These are phyloP conservation scores for Plagodis dolabraria DNA, from an alignment of 2,888 invertebrate species.

Conservation along the genomic window DNA sequence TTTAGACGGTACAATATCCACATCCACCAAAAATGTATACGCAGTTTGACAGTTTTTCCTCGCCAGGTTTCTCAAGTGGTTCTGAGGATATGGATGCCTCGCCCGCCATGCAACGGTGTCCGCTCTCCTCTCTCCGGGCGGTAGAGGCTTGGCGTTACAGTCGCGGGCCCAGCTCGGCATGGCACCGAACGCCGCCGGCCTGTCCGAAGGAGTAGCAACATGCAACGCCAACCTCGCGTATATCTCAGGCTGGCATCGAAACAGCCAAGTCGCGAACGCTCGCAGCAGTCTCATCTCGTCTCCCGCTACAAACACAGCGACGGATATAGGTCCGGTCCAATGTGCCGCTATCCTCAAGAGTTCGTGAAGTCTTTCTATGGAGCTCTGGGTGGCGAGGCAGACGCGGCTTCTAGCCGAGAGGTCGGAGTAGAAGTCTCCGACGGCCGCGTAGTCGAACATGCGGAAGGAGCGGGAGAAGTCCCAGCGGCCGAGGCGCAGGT, in stretches of 20 bases:
- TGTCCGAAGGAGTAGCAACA: conserved; percentile 87
- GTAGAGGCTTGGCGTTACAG: conserved; percentile 88
- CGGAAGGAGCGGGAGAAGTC: conserved; percentile 89
- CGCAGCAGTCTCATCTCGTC: conserved; percentile 90
- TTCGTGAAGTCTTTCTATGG: conserved; percentile 92
- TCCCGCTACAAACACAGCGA: conserved; percentile 91
- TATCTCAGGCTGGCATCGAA: conserved; percentile 89
- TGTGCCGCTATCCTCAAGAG: conserved; percentile 91
- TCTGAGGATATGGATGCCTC: conserved; percentile 93
- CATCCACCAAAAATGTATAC: conserved; percentile 93
- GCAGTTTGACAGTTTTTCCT: conserved; percentile 92
- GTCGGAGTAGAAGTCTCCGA: conserved; percentile 87
- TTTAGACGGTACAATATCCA: conserved; percentile 93
- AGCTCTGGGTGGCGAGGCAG: conserved; percentile 94
- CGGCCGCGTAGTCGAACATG: conserved; percentile 89
- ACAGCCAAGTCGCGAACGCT: conserved; percentile 90
- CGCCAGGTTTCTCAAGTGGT: conserved; percentile 94
- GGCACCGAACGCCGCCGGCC: conserved; percentile 86
- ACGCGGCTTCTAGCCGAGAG: conserved; percentile 85
- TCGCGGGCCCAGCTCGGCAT: conserved; percentile 84
- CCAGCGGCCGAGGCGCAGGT: conserved; percentile 90
- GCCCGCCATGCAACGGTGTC: conserved; percentile 90
- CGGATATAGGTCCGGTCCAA: conserved; percentile 94
- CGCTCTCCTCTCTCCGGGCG: conserved; percentile 85
- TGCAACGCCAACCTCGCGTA: conserved; percentile 91